A percentile compares a stretch with the other conserved stretches of the same genome.
These are phyloP conservation scores for Diplodus puntazzo DNA, from an alignment of 2,797 vertebrate genomes.

Conservation along the genomic window DNA sequence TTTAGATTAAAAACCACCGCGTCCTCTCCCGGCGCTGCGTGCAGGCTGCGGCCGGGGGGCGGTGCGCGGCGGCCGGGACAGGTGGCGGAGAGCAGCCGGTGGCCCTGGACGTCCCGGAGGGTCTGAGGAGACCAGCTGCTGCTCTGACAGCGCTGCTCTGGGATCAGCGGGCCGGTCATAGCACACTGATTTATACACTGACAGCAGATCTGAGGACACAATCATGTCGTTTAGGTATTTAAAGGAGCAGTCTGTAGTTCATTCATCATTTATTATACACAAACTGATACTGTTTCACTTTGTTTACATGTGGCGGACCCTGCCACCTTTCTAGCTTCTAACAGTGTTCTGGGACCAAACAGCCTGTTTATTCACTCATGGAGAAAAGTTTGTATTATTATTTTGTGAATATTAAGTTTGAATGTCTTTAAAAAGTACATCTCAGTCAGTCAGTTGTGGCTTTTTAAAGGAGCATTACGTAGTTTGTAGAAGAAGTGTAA, in stretches of 20 bases:
- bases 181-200: neutral
- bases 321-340: no score
- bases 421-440: no score
- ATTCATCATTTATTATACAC: no score
- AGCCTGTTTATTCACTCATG: no score
- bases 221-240: no score
- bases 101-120: slow-evolving; percentile 42
- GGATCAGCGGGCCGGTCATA: neutral
- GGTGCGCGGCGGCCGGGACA: slow-evolving; percentile 45
- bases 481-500: no score
- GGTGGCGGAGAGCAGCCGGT: slow-evolving; percentile 52
- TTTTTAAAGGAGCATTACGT: neutral
- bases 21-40: neutral
- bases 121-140: slow-evolving; percentile 46
- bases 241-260: neutral
- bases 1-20: neutral
- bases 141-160: slow-evolving; percentile 38
- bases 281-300: no score
- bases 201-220: no score
- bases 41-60: slow-evolving; percentile 14
- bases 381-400: no score
- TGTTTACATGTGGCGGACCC: no score
- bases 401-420: no score
- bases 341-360: no score
- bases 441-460: neutral